Percentiles rank a stretch among this genome's conserved stretches.
These are phyloP conservation scores for Ichneumoninae sp. DNA, from an alignment of 2,888 invertebrate genomes.

Conservation along the genomic window DNA sequence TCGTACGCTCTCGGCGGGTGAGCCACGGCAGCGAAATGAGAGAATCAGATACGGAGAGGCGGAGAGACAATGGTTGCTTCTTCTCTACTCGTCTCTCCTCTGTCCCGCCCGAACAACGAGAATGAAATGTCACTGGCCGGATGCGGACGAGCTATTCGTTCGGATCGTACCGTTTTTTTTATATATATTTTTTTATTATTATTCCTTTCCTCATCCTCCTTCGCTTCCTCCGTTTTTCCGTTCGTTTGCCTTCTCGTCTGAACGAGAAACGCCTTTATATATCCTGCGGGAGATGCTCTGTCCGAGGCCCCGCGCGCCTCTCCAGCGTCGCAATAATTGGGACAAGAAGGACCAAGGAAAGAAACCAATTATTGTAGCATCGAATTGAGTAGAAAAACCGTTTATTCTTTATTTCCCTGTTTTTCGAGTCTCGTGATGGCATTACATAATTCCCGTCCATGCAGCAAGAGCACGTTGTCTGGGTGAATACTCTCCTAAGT, in stretches of 20 bases:
- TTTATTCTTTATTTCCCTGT: slow-evolving; percentile 53
- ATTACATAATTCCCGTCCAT: slow-evolving; percentile 31
- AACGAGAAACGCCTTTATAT: slow-evolving; percentile 63
- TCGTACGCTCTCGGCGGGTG: slow-evolving; percentile 81
- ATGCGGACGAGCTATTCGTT: slow-evolving; percentile 78
- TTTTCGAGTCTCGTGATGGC: slow-evolving; percentile 35
- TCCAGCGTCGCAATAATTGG: slow-evolving; percentile 62
- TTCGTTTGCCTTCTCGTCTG: slow-evolving; percentile 56
- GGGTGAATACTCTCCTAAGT: neutral
- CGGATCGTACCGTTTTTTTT: slow-evolving; percentile 72
- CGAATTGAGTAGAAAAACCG: slow-evolving; percentile 63
- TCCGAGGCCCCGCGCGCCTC: slow-evolving; percentile 53
- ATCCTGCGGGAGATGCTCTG: slow-evolving; percentile 49
- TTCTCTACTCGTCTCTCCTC: slow-evolving; percentile 48
- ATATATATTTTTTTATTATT: slow-evolving; percentile 52
- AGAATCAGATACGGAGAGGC: slow-evolving; percentile 82
- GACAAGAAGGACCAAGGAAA: slow-evolving; percentile 56
- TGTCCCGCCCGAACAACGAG: slow-evolving; percentile 70
- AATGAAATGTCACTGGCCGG: slow-evolving; percentile 83
- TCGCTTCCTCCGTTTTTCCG: slow-evolving; percentile 11
- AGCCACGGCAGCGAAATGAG: slow-evolving; percentile 82
- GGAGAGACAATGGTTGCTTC: slow-evolving; percentile 78
- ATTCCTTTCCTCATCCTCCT: slow-evolving; percentile 50
- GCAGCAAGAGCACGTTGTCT: neutral
- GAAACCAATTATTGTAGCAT: slow-evolving; percentile 69